phyloP scores from a whole-genome alignment of 2,113 vertebrate species.

The Oxyura jamaicensis region DNA sequence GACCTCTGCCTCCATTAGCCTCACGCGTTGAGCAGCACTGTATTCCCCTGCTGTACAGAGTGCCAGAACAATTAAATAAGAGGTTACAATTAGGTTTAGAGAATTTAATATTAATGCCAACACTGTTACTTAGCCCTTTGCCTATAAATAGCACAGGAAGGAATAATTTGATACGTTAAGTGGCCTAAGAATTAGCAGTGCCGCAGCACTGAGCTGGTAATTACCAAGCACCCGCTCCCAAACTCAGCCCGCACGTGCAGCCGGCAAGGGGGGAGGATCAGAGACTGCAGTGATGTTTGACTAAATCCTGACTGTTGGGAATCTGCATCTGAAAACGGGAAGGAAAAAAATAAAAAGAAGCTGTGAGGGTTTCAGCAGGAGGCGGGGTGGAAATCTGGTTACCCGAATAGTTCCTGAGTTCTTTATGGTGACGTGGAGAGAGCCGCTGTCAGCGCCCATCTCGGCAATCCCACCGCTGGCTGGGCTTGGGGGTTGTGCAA shows the following conservation, averaged over 20 bases:
- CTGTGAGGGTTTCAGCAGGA: neutral
- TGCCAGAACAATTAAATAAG: slow-evolving; percentile 46
- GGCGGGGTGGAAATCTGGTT: neutral
- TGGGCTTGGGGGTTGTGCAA: neutral
- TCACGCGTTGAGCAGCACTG: neutral
- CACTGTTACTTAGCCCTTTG: neutral
- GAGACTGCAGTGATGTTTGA: neutral
- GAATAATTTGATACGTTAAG: slow-evolving; percentile 21
- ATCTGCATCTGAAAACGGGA: neutral
- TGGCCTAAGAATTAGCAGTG: slow-evolving; percentile 25
- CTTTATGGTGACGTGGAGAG: neutral
- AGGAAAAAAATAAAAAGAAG: too few species aligned
- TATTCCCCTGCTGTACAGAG: neutral
- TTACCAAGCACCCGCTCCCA: neutral
- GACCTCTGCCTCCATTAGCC: neutral
- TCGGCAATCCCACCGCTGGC: neutral
- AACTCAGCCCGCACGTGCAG: neutral
- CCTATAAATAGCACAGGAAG: slow-evolving; percentile 48
- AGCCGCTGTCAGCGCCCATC: neutral
- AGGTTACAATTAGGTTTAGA: slow-evolving; percentile 15
- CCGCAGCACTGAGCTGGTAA: slow-evolving; percentile 35
- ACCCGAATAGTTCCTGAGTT: neutral
- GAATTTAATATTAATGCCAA: slow-evolving; percentile 30
- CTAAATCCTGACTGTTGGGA: neutral
- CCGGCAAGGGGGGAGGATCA: neutral